phyloP scores from a whole-genome alignment of 2,888 invertebrate species.

The Scrobipalpa costella region DNA sequence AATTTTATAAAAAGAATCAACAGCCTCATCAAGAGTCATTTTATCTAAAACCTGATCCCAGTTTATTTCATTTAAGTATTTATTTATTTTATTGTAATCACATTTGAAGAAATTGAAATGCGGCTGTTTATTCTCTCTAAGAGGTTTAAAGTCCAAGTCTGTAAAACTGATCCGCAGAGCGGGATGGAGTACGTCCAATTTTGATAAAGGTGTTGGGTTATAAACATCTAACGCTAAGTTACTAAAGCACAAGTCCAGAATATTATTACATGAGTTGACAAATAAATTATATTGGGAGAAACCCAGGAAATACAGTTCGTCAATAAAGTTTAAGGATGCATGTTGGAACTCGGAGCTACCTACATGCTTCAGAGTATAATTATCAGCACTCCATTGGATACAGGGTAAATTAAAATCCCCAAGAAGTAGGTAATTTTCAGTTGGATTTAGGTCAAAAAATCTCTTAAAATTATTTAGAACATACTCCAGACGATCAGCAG shows the following conservation, averaged over 20 bases:
- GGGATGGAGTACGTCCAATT: background rate
- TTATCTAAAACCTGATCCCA: constrained; percentile 10
- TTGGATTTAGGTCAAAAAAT: background rate
- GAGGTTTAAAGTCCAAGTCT: background rate
- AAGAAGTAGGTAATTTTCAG: constrained; percentile 1
- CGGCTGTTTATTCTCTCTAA: background rate
- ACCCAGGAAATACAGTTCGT: background rate
- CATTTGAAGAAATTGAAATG: background rate
- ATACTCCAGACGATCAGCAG: background rate
- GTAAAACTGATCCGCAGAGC: background rate
- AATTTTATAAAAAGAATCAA: background rate
- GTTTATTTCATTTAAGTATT: background rate
- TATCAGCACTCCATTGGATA: background rate
- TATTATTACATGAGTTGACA: background rate
- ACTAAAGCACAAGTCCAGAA: constrained; percentile 11
- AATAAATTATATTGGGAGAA: background rate
- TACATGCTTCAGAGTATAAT: background rate
- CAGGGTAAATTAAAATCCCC: constrained; percentile 9
- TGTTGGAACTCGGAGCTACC: background rate
- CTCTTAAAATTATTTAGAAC: background rate
- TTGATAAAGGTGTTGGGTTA: background rate
- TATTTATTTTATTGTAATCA: too few species aligned
- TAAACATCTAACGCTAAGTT: background rate
- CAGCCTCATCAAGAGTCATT: background rate
- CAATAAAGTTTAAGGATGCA: background rate